Evolutionary conservation across 2,797 vertebrate genomes (phyloP).

Genomic region (Parotocinclus haroldoi): DNA sequence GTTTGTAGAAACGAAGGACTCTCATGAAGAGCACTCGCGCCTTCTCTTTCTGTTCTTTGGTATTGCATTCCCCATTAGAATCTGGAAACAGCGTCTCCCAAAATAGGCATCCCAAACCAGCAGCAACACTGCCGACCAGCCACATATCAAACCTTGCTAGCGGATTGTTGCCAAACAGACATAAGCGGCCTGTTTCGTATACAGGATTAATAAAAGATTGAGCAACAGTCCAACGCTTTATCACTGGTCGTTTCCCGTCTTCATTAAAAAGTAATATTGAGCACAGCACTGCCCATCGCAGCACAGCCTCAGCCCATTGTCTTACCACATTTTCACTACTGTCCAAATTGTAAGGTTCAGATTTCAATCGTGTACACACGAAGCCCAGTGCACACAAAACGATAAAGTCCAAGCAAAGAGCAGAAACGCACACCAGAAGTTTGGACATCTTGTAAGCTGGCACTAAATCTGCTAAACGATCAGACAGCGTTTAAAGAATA

Average conservation of each 20-base stretch:
- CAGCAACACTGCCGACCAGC: constrained; percentile 56
- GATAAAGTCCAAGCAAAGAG: constrained; percentile 40
- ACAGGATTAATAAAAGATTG: constrained; percentile 62
- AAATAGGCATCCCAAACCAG: constrained; percentile 56
- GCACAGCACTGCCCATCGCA: constrained; percentile 48
- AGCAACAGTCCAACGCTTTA: constrained; percentile 22
- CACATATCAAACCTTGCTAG: constrained; percentile 50
- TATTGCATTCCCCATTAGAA: not conserved
- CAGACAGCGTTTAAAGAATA: not conserved
- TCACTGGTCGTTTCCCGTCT: not conserved
- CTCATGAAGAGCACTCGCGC: constrained; percentile 60
- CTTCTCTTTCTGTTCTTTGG: constrained; percentile 51
- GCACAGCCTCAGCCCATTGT: constrained; percentile 59
- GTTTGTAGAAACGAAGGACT: constrained; percentile 61
- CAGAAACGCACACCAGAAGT: not conserved
- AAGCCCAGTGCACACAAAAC: constrained; percentile 49
- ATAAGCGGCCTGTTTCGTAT: constrained; percentile 54
- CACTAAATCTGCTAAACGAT: not conserved
- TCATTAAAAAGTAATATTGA: accelerated
- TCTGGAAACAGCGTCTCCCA: constrained; percentile 68
- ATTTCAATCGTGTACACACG: not conserved
- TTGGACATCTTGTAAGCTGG: not conserved
- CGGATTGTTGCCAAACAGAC: constrained; percentile 23
- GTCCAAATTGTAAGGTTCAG: not conserved
- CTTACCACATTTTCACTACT: constrained; percentile 14